Evolutionary conservation across 2,797 vertebrate genomes (phyloP), one percentile per base, ranked within the genome.

Genomic region (Poeciliopsis infans): DNA sequence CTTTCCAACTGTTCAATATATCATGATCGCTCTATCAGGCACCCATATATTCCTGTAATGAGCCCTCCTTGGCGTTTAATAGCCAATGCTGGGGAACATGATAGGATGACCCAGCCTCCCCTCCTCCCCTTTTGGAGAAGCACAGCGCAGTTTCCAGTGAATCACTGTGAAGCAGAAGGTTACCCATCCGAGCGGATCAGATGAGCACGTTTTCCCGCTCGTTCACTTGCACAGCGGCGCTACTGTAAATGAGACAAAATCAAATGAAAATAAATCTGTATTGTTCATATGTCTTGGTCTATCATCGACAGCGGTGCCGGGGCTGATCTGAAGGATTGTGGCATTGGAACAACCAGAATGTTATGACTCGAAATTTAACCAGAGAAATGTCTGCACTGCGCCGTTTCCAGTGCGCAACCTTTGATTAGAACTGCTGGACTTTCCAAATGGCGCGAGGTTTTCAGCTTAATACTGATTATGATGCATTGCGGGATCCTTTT

Each of bases 111-210:
- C 83, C 83, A 83, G 81, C 86, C 88, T 90, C 91, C 90, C 91
- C 11, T 12, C 36, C 18, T 23, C 89, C 90, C 91, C 88, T 18
- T 88, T 91, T 93, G 93, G 92, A 92, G 91, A 86, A 89, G 77
- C 53, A 73, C 74, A 78, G 85, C 85, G 87, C 75, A 84, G 78
- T 77, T 76, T 84, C 45, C 66, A 69, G 10, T 69, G 39, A 69
- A 5, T 43, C 66, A 15, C 23, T 15, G 23, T 69, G 12, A 46
- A 70, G 12, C 41, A 45, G 25, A n/a, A 43, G 41, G 68, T 46
- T 46, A 18, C 25, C 41, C 23, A 69, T 69, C 41, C 28, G 1
- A 70, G 41, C 68, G 7, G 10, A 45, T 70, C 25, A 45, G 39
- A 43, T 69, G 7, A 45, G 43, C 23, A 45, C 25, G 66, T 69